Conservation (phyloP, 2,113 vertebrate species). For the Xyrauchen texanus region DNA sequence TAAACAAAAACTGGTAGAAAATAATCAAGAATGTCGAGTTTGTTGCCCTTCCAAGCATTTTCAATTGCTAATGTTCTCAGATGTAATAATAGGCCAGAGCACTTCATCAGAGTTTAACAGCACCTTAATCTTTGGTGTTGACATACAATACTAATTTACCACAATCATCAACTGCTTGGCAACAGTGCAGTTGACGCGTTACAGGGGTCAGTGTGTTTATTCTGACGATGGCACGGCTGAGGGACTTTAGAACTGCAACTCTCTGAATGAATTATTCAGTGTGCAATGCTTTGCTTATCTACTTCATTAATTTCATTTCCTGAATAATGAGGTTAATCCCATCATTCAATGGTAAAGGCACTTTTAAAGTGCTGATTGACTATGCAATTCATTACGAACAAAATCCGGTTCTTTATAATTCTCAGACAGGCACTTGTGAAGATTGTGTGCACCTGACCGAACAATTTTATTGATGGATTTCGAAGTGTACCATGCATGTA, state of each 20-base stretch:
- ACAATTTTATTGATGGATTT: constrained; percentile 10
- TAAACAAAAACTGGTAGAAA: too few relatives aligned
- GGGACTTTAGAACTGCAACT: constrained; percentile 11
- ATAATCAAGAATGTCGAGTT: too few relatives aligned
- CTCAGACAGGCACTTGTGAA: constrained; percentile 7
- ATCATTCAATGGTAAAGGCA: constrained; percentile 15
- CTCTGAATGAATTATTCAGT: constrained; percentile 39
- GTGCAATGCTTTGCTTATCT: constrained; percentile 26
- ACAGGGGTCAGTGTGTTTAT: constrained; percentile 30
- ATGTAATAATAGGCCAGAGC: not conserved
- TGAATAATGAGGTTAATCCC: constrained; percentile 45
- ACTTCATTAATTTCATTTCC: constrained; percentile 49
- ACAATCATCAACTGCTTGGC: constrained; percentile 1
- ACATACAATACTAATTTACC: constrained; percentile 2
- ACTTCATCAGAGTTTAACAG: constrained; percentile 9
- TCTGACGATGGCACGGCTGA: not conserved
- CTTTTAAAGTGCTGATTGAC: constrained; percentile 38
- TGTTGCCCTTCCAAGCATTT: too few relatives aligned
- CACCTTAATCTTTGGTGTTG: not conserved
- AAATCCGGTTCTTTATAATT: constrained; percentile 20
- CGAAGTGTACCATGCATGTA: not conserved
- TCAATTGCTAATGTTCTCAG: not conserved
- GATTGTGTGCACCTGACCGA: constrained; percentile 14
- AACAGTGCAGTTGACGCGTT: not conserved
- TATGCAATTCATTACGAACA: constrained; percentile 32